These are phyloP conservation scores for Maccullochella peelii DNA, from an alignment of 2,113 vertebrate species.

Conservation along the genomic window DNA sequence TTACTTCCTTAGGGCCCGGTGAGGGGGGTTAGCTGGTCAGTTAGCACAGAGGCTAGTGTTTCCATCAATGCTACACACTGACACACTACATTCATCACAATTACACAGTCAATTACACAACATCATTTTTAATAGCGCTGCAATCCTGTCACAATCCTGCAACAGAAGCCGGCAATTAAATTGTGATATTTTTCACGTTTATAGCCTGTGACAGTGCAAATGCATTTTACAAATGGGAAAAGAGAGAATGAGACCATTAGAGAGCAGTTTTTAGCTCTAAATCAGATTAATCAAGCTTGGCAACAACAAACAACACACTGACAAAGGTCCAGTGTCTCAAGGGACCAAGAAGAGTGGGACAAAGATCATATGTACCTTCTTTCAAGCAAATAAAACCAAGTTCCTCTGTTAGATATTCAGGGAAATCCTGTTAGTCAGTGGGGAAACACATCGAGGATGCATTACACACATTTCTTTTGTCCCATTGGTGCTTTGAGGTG, in stretches of 20 bases:
- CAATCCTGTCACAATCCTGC: slow-evolving; percentile 7
- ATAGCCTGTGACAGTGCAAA: slow-evolving; percentile 6
- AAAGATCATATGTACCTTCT: not conserved
- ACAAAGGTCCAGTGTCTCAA: not conserved
- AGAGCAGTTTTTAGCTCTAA: slow-evolving; percentile 10
- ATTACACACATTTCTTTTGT: not conserved
- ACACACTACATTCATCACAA: slow-evolving; percentile 57
- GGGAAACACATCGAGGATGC: not conserved
- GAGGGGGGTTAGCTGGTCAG: slow-evolving; percentile 29
- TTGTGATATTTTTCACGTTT: slow-evolving; percentile 8
- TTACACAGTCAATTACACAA: slow-evolving; percentile 44
- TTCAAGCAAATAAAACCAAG: slow-evolving; percentile 3
- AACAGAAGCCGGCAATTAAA: slow-evolving; percentile 46
- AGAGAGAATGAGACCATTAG: slow-evolving; percentile 24
- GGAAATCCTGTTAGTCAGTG: not conserved
- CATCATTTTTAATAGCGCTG: slow-evolving; percentile 33
- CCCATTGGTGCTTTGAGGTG: not conserved
- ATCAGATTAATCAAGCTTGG: slow-evolving; percentile 34
- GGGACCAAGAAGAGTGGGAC: not conserved
- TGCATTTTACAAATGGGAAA: slow-evolving; percentile 24
- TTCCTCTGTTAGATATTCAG: not conserved
- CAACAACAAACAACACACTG: not conserved
- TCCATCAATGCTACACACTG: slow-evolving; percentile 8
- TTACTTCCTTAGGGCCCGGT: slow-evolving; percentile 32
- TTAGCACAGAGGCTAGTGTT: slow-evolving; percentile 21